Evolutionary conservation across 1,140 invertebrate genomes (phyloP), one percentile per base, ranked within the genome.

Genomic region (Tenebrio molitor): DNA sequence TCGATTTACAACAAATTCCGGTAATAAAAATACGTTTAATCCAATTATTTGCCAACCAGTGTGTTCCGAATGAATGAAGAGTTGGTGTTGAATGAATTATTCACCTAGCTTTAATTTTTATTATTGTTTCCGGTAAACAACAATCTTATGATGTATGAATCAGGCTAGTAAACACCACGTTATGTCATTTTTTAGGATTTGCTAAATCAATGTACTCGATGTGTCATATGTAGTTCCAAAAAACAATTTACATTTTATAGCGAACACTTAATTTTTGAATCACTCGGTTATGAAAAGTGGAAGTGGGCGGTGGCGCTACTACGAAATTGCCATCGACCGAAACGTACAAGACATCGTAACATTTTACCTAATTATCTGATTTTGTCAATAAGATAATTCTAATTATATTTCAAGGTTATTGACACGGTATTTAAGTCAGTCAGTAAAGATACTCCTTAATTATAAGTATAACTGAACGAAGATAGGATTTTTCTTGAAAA

Each of bases 171-270:
- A 15, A 39, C n/a, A 42, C 12, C n/a, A 42, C 25, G 19, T 66
- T 66, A 65, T 65, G 63, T 65, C 63, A 65, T 16, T 41, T 41
- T 34, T 17, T 17, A 33, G 16, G 39, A 41, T 65, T 65, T 65
- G 41, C 63, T 65, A 66, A 66, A 66, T 66, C 64, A 66, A 66
- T 66, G 44, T 21, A 12, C 64, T 14, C 4, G 10, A 66, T 66
- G 62, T 65, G 62, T 42, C 42, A 66, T 44, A 7, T 12, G 36
- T 7, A 12, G 10, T n/a, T 58, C 29, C 50, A 7, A 3, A 58
- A 23, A 58, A 58, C 14, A 2, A n/a, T 39, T 16, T 12, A 15
- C n/a, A 58, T 29, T 58, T 58, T 58, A 58, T 58, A 19, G 12
- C 23, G 3, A 29, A 25, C 50, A 58, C 50, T 58, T 12, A 58